phyloP scores from a whole-genome alignment of 2,888 invertebrate species.

The Germaria angustata region DNA sequence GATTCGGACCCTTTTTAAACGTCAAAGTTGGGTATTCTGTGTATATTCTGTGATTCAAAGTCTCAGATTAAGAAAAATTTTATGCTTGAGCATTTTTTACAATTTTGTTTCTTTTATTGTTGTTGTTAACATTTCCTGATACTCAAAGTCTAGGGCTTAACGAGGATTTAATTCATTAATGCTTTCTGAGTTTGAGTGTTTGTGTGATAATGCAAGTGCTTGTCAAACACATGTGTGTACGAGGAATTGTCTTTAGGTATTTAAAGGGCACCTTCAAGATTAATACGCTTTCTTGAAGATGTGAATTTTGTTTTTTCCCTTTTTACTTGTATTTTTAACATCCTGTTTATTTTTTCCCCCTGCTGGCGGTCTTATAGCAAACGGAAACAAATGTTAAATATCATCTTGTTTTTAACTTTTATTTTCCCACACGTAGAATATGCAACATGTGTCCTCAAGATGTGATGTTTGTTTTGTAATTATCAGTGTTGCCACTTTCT shows the following conservation, averaged over 20 bases:
- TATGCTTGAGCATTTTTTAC: not conserved
- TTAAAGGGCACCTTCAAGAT: constrained; percentile 48
- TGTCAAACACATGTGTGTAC: constrained; percentile 49
- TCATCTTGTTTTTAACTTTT: constrained; percentile 38
- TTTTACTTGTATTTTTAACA: constrained; percentile 32
- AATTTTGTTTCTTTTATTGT: not conserved
- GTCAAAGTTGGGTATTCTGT: too few species aligned
- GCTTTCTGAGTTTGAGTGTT: not conserved
- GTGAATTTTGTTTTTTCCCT: constrained; percentile 35
- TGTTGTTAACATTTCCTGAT: not conserved
- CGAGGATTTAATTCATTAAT: constrained; percentile 15
- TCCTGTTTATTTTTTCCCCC: constrained; percentile 50
- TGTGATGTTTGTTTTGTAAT: constrained; percentile 29
- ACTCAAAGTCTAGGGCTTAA: not conserved
- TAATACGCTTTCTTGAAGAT: constrained; percentile 28
- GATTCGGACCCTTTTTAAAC: too few species aligned
- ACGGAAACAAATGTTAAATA: constrained; percentile 64
- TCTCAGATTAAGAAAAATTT: too few species aligned
- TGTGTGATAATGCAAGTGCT: constrained; percentile 8
- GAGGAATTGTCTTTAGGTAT: not conserved
- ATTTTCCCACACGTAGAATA: constrained; percentile 63
- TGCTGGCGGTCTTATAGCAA: constrained; percentile 34
- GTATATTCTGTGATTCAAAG: too few species aligned
- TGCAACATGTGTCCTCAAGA: constrained; percentile 63
- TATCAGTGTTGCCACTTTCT: too few species aligned